Percentiles rank a stretch among this genome's conserved stretches.
Conservation (phyloP, 2,113 vertebrate species). For the Struthidea cinerea region DNA sequence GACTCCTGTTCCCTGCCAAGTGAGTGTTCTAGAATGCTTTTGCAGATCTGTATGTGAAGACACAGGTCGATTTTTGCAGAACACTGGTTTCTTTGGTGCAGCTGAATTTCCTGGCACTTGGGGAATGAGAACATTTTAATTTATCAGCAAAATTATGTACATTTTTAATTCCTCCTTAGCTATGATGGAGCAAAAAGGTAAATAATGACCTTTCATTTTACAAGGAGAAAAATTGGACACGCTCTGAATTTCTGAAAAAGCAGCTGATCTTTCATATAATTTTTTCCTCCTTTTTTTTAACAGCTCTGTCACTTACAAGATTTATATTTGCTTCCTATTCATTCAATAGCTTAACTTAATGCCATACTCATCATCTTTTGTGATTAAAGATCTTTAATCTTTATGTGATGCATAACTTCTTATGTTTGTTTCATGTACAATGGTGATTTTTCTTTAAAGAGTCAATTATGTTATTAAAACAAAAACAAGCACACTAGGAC, state of each 20-base stretch:
- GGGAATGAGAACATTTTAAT: not conserved
- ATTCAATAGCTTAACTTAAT: not conserved
- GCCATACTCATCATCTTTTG: not conserved
- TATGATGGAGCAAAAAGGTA: not conserved
- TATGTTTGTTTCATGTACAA: not conserved
- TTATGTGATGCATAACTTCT: not conserved
- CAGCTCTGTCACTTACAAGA: not conserved
- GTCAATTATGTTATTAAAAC: not conserved
- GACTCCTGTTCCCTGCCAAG: not conserved
- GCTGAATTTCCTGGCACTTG: not conserved
- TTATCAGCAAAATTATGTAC: not conserved
- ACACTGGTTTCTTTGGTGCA: not conserved
- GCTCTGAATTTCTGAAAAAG: not conserved
- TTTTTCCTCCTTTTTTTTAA: not conserved
- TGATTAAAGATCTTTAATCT: not conserved
- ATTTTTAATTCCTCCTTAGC: not conserved
- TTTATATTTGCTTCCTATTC: not conserved
- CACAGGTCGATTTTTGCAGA: not conserved
- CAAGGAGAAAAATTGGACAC: not conserved
- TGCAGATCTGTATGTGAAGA: not conserved
- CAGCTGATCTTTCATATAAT: not conserved
- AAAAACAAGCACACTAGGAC: not conserved
- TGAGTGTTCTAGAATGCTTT: not conserved
- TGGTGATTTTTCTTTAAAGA: not conserved
- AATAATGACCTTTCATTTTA: not conserved